Evolutionary conservation across 2,797 vertebrate species (phyloP), one percentile per base, ranked within the genome.

Genomic region (Danio kyathit): DNA sequence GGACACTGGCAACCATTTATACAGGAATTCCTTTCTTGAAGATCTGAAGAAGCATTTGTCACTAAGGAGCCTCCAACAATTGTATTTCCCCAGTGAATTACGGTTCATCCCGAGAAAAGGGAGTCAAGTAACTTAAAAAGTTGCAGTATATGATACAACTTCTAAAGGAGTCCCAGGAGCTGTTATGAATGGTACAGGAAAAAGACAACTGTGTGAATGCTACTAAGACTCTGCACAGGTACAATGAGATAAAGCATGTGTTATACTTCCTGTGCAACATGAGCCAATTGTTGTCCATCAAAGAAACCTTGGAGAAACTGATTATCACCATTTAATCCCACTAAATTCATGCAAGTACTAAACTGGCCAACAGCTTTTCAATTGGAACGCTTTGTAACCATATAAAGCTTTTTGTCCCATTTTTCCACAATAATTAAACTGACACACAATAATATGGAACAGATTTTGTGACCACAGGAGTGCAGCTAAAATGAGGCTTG

Each of bases 91-190:
- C 13, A 59, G 10, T 44, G 21, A 72, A 79, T 74, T 29, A 74
- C 10, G 59, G 59, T 57, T 80, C 11, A 64, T 70, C 70, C 63
- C 14, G 19, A 60, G 46, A 71, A 74, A 61, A 57, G 69, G 59
- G 41, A 75, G 17, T 48, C 51, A 46, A 8, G 16, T 75, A 54
- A 61, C 63, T 69, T 60, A 19, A 67, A 56, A 66, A 43, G 10
- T 69, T 73, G 19, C 19, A 74, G 82, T 51, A 84, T 66, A 61
- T 73, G 76, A 84, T 61, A 71, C 43, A 51, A 77, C 83, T 82
- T 80, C 76, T 76, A 82, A 79, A 80, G 41, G 21, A 52, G 64
- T 63, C 54, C 43, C 76, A 67, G 19, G 41, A n/a, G 59, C 51
- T 46, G 8, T 70, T 19, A 72, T 59, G 71, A 71, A 78, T 61